Percentiles rank a stretch among this genome's conserved stretches.
phyloP scores from a whole-genome alignment of 2,888 invertebrate genomes.

The Catocala fraxini region DNA sequence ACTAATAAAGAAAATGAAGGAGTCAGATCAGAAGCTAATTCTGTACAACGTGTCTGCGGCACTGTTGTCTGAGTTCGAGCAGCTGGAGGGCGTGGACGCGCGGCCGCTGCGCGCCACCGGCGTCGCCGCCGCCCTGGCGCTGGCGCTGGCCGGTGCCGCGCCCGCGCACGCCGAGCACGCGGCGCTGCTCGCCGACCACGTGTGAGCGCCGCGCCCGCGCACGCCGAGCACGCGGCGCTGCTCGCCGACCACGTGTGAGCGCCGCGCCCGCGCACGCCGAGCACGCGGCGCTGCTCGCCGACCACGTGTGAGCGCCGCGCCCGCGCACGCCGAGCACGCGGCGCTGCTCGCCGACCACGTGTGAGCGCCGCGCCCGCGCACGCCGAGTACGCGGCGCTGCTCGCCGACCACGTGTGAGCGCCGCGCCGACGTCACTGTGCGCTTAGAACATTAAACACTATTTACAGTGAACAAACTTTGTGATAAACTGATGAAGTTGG shows the following conservation, averaged over 20 bases:
- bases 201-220: neutral
- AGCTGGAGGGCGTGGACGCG: constrained; percentile 53
- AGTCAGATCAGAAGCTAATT: constrained; percentile 81
- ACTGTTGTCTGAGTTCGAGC: constrained; percentile 52
- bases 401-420: constrained; percentile 2
- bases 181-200: constrained; percentile 9
- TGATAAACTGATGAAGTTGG: no score
- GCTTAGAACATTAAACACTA: no score
- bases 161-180: neutral
- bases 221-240: neutral
- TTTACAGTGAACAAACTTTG: no score
- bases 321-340: no score
- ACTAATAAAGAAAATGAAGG: constrained; percentile 85
- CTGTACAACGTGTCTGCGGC: constrained; percentile 74
- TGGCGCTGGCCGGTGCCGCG: constrained; percentile 27
- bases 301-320: neutral
- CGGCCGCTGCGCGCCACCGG: constrained; percentile 51
- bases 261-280: constrained; percentile 23
- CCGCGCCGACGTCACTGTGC: no score
- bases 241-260: no score
- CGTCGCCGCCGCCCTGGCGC: constrained; percentile 39
- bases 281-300: constrained; percentile 11
- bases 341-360: constrained; percentile 16
- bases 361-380: constrained; percentile 26
- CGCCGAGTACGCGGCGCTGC: constrained; percentile 9